These are phyloP conservation scores for Augochlorella aurata DNA, from an alignment of 2,888 invertebrate species.

Conservation along the genomic window DNA sequence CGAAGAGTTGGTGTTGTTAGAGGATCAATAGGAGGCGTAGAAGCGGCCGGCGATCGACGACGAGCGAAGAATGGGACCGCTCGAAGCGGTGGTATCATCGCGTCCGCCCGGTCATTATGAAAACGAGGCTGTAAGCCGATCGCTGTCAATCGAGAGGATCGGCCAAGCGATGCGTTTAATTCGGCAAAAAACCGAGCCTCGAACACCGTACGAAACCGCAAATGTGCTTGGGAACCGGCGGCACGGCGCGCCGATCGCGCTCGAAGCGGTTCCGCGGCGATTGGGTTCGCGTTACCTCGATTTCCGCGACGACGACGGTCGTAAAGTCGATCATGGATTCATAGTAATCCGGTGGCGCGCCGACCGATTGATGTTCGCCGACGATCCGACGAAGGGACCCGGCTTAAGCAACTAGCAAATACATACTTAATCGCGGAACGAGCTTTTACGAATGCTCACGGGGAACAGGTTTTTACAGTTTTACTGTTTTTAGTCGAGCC, in stretches of 20 bases:
- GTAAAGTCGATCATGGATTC: not conserved
- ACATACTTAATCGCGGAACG: not conserved
- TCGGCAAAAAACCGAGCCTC: conserved; percentile 63
- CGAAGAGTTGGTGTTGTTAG: conserved; percentile 19
- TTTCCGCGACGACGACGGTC: not conserved
- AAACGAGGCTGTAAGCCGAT: conserved; percentile 43
- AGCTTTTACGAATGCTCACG: conserved; percentile 46
- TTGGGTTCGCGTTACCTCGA: not conserved
- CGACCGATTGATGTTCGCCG: conserved; percentile 35
- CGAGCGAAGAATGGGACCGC: conserved; percentile 20
- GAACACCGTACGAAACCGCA: conserved; percentile 68
- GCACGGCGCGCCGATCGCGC: no score
- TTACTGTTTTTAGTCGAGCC: not conserved
- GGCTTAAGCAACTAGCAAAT: conserved; percentile 9
- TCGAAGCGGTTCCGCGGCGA: not conserved
- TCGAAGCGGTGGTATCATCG: conserved; percentile 24
- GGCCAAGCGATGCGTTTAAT: conserved; percentile 70
- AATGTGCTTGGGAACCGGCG: conserved; percentile 38
- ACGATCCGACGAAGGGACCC: not conserved
- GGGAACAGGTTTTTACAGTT: conserved; percentile 38
- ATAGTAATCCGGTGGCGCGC: not conserved
- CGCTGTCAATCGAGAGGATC: conserved; percentile 52
- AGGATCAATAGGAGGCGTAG: conserved; percentile 13
- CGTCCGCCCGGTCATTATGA: conserved; percentile 34
- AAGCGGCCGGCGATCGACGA: not conserved